Percentiles rank a stretch among this genome's conserved stretches.
phyloP scores from a whole-genome alignment of 2,888 invertebrate genomes.

The Tachystola acroxantha region DNA sequence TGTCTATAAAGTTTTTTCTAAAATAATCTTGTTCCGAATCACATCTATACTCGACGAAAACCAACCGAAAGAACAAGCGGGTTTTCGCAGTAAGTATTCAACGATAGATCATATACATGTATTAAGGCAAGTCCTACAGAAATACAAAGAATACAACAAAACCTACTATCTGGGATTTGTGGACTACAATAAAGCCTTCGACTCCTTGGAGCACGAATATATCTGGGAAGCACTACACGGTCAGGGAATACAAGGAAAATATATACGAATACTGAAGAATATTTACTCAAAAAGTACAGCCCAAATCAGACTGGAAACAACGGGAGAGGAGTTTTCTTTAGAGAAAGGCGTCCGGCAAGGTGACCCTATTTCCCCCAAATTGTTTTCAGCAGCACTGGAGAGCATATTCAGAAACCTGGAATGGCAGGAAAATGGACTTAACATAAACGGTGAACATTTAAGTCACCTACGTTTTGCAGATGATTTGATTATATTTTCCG shows the following conservation, averaged over 20 bases:
- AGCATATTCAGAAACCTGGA: slow-evolving; percentile 10
- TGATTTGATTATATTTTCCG: slow-evolving; percentile 14
- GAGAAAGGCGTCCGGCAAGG: slow-evolving; percentile 17
- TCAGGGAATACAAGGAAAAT: slow-evolving; percentile 17
- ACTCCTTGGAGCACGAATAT: too few species aligned
- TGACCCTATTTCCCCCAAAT: slow-evolving; percentile 16
- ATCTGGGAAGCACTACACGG: slow-evolving; percentile 14
- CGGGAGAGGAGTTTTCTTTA: slow-evolving; percentile 15
- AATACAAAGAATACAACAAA: too few species aligned
- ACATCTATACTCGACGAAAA: too few species aligned
- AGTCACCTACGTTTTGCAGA: too few species aligned
- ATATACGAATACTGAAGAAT: slow-evolving; percentile 17
- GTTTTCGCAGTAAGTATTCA: slow-evolving; percentile 3
- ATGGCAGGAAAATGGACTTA: slow-evolving; percentile 6
- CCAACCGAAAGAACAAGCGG: too few species aligned
- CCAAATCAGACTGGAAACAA: slow-evolving; percentile 15
- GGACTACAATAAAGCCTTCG: slow-evolving; percentile 18
- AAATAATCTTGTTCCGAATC: too few species aligned
- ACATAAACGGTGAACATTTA: slow-evolving; percentile 8
- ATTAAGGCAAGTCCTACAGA: too few species aligned
- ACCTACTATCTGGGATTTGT: slow-evolving; percentile 16
- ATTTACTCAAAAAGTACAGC: too few species aligned
- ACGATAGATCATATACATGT: slow-evolving; percentile 6
- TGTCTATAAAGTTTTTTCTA: too few species aligned
- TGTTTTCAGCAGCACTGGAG: slow-evolving; percentile 15